Evolutionary conservation across 2,888 invertebrate species (phyloP), one percentile per base, ranked within the genome.

Genomic region (Meiosimyza decipiens): DNA sequence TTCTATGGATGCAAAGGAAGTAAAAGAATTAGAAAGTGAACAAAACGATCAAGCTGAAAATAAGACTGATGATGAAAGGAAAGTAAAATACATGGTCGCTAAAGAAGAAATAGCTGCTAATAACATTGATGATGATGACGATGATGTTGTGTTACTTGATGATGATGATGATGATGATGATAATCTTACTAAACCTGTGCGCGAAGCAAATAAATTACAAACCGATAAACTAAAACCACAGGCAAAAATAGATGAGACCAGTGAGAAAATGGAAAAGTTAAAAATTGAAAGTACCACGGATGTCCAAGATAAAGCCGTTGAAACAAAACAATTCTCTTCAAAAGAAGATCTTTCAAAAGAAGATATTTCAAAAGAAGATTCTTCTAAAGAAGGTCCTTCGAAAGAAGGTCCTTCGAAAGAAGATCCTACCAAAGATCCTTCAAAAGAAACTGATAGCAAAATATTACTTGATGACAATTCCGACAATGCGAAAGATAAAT

Each of bases 401-500:
- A 50, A 59, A 28, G n/a, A 6, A 59, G 22, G 3, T 22, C 4
- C 49, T 67, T 51, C 49, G 28, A 74, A 63, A 33, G 74, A 76
- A n/a, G 18, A 40, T 57, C 49, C 54, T 22, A 62, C 28, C 40
- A 51, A 16, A 6, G 73, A 77, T 64, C 57, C 52, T 16, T 55
- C 64, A n/a, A 40, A 66, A 16, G 68, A 52, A 16, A 71, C 76
- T 54, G 71, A 74, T 11, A 28, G 28, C 28, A 50, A 57, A 60
- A 28, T 28, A 15, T 73, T 83, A 33, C 54, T 76, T 18, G 75
- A 78, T 12, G 85, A 85, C 70, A 84, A 84, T 72, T 83, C 86
- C 1, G 86, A 86, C 77, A 85, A 84, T 79, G 86, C 85, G 16
- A 81, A 83, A 33, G 85, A 86, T 78, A 83, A 84, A 73, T 83